A percentile compares a stretch with the other conserved stretches of the same genome.
Evolutionary conservation across 2,113 vertebrate genomes (phyloP).

Genomic region (Pomatorhinus ruficollis): DNA sequence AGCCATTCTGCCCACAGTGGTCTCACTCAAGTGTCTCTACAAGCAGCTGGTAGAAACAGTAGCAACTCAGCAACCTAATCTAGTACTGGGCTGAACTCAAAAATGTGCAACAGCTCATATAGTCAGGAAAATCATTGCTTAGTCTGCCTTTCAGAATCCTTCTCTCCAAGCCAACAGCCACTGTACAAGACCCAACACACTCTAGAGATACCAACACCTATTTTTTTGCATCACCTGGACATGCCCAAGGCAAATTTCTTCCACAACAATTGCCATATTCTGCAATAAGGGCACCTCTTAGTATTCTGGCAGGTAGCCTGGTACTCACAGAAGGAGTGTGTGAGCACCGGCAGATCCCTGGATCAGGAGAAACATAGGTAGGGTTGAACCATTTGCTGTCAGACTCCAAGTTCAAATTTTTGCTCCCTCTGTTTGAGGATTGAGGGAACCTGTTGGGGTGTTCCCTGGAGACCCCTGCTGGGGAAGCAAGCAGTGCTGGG

Average conservation of each 20-base stretch:
- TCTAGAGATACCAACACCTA: background rate
- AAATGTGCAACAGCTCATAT: background rate
- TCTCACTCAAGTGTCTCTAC: background rate
- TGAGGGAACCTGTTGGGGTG: background rate
- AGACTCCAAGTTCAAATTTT: background rate
- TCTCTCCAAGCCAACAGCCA: background rate
- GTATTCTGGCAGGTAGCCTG: background rate
- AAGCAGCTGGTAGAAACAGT: background rate
- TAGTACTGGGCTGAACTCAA: background rate
- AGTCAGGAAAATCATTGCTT: background rate
- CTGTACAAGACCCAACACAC: background rate
- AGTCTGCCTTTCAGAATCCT: background rate
- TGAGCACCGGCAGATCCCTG: background rate
- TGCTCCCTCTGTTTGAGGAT: background rate
- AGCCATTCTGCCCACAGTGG: background rate
- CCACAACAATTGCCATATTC: background rate
- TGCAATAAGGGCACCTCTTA: background rate
- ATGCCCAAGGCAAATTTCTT: background rate
- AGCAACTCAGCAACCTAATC: background rate
- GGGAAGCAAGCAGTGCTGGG: background rate
- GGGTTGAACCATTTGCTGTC: background rate
- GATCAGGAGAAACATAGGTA: background rate
- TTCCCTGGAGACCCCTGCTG: background rate
- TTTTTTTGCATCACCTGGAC: background rate
- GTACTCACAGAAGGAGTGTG: background rate